Percentiles rank a stretch among this genome's conserved stretches.
Evolutionary conservation across 53 echinoderm and acorn worm species (phyloP).

Genomic region (Luidia sarsii): DNA sequence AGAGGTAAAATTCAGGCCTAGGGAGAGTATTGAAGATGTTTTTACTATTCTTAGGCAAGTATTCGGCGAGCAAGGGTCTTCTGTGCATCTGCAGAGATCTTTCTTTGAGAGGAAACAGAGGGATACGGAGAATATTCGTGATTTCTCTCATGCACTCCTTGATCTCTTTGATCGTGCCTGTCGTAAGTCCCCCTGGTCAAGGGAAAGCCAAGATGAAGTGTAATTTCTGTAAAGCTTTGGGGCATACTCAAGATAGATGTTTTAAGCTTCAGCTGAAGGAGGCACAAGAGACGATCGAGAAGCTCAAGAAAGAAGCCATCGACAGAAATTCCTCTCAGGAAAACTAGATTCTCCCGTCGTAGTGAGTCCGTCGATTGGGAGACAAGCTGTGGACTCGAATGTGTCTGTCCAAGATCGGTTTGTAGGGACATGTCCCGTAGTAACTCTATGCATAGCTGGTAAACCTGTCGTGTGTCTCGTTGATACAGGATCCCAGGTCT

Average conservation of each 20-base stretch:
- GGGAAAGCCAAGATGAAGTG: too few relatives aligned
- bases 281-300: not conserved
- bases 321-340: not conserved
- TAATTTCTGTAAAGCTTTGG: not conserved
- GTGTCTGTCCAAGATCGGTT: too few relatives aligned
- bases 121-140: slow-evolving; percentile 1
- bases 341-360: slow-evolving; percentile 6
- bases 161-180: slow-evolving; percentile 13
- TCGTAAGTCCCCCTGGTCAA: not conserved
- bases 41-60: not conserved
- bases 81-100: slow-evolving; percentile 6
- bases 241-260: slow-evolving; percentile 15
- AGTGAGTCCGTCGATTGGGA: not conserved
- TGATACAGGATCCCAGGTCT: not conserved
- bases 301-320: not conserved
- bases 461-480: not conserved
- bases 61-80: slow-evolving; percentile 14
- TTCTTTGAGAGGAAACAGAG: slow-evolving; percentile 29
- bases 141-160: slow-evolving; percentile 29
- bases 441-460: not conserved
- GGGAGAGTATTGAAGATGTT: not conserved
- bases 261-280: not conserved
- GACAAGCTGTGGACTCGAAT: too few relatives aligned
- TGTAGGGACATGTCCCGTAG: too few relatives aligned
- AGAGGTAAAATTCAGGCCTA: not conserved